Evolutionary conservation across 2,113 vertebrate genomes (phyloP).

Genomic region (Caracal caracal): DNA sequence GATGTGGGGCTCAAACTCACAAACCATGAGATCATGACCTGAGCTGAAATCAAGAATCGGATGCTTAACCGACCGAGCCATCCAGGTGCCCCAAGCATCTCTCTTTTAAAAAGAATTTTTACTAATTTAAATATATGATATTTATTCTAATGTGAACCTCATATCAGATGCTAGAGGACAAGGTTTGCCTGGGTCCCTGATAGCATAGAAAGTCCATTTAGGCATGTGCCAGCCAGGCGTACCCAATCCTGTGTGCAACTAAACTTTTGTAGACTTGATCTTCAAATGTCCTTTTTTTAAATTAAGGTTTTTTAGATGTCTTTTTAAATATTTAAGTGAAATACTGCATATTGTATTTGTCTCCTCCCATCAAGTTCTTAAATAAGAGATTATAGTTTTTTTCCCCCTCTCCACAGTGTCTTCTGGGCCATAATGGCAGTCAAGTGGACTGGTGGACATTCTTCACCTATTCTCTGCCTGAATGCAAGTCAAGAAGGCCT

Average conservation of each 20-base stretch:
- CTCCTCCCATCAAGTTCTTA: background rate
- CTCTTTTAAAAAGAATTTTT: slow-evolving; percentile 32
- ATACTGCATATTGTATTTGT: background rate
- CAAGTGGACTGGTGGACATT: slow-evolving; percentile 91
- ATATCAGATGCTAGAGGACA: background rate
- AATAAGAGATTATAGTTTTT: background rate
- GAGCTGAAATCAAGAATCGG: no score
- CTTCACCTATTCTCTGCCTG: slow-evolving; percentile 90
- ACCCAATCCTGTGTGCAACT: background rate
- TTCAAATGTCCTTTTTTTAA: slow-evolving; percentile 6
- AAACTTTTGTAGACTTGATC: slow-evolving; percentile 10
- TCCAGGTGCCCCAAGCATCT: no score
- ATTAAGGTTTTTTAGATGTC: background rate
- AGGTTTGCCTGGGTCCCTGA: background rate
- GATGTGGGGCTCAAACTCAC: no score
- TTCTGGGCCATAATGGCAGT: slow-evolving; percentile 86
- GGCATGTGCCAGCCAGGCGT: background rate
- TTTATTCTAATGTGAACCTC: slow-evolving; percentile 35
- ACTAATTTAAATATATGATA: slow-evolving; percentile 16
- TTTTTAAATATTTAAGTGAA: slow-evolving; percentile 49
- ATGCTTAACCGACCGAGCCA: no score
- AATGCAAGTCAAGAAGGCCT: slow-evolving; percentile 85
- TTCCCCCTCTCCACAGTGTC: slow-evolving; percentile 25
- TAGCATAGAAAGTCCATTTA: background rate
- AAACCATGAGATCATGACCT: no score